A percentile compares a stretch with the other conserved stretches of the same genome.
Evolutionary conservation across 2,888 invertebrate species (phyloP).

Genomic region (Cerastis rubricosa): DNA sequence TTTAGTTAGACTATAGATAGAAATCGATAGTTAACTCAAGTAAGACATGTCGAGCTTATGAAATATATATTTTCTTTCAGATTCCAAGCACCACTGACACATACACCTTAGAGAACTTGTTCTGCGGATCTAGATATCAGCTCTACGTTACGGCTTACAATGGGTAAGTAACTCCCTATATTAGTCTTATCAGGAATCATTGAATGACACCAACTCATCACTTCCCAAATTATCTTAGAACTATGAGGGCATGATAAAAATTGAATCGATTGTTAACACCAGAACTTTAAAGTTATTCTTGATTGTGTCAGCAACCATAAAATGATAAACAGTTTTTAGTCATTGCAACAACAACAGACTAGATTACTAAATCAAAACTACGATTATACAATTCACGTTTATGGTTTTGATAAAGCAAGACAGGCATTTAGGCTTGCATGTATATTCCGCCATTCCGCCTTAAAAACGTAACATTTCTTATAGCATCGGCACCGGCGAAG

Average conservation of each 20-base stretch:
- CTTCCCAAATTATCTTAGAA: not conserved
- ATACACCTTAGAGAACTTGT: constrained; percentile 96
- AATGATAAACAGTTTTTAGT: not conserved
- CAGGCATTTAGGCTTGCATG: not conserved
- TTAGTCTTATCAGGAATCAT: not conserved
- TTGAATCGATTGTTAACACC: not conserved
- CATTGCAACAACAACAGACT: not conserved
- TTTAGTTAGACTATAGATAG: not conserved
- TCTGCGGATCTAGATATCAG: constrained; percentile 98
- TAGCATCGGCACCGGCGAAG: constrained; percentile 97
- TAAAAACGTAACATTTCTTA: not conserved
- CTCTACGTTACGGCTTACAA: constrained; percentile 98
- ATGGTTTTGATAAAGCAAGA: not conserved
- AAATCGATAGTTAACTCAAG: not conserved
- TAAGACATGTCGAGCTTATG: not conserved
- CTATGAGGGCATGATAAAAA: not conserved
- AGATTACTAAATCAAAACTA: not conserved
- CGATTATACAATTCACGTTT: not conserved
- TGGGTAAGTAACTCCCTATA: constrained; percentile 89
- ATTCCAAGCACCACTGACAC: constrained; percentile 94
- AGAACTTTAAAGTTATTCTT: not conserved
- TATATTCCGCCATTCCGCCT: not conserved
- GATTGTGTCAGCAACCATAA: too few species aligned
- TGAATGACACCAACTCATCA: not conserved
- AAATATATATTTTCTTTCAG: constrained; percentile 69